Evolutionary conservation across 2,888 invertebrate genomes (phyloP).

Genomic region (Nymphalis polychloros): DNA sequence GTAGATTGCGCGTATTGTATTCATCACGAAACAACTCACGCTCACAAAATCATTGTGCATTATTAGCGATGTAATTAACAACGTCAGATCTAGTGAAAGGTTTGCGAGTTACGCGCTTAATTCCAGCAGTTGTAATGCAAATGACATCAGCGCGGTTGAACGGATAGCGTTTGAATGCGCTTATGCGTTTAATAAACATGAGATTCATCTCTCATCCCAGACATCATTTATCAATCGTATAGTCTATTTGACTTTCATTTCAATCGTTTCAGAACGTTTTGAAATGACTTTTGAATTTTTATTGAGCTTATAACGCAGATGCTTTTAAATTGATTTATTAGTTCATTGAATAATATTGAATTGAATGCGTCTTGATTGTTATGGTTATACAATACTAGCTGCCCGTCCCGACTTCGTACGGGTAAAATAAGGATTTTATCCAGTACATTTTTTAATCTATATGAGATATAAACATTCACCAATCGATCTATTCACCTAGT

Average conservation of each 20-base stretch:
- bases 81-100: not conserved
- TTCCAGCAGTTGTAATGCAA: conserved; percentile 29
- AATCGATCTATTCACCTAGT: no score
- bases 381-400: no score
- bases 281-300: conserved; percentile 8
- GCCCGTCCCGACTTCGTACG: no score
- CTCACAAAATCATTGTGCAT: conserved; percentile 8
- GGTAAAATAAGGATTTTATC: no score
- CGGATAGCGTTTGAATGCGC: conserved; percentile 22
- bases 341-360: not conserved
- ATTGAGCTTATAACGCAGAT: not conserved
- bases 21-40: conserved; percentile 3
- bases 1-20: not conserved
- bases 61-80: conserved; percentile 11
- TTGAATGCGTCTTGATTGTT: no score
- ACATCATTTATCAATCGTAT: conserved; percentile 14
- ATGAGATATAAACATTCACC: no score
- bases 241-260: conserved; percentile 12
- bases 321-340: not conserved
- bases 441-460: no score
- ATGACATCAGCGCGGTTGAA: conserved; percentile 22
- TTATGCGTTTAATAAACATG: conserved; percentile 9
- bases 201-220: conserved; percentile 8
- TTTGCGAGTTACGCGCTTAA: conserved; percentile 10
- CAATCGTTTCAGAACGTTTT: conserved; percentile 6